These are phyloP conservation scores for Agrochola macilenta DNA, from an alignment of 2,888 invertebrate species.

Conservation along the genomic window DNA sequence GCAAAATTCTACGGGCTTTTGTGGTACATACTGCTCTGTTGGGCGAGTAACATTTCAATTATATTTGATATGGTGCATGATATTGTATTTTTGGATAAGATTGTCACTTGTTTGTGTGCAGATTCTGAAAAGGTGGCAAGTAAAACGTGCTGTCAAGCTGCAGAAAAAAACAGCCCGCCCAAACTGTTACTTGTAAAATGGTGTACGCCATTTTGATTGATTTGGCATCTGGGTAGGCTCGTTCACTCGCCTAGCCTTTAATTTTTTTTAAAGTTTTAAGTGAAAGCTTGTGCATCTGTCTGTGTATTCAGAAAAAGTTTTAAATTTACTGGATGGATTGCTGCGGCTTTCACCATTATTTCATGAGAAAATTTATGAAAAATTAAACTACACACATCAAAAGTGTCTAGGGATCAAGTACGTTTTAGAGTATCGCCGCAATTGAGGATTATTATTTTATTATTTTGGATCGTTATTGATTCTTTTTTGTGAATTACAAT, in stretches of 20 bases:
- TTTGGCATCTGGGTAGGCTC: not conserved
- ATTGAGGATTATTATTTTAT: too few species aligned
- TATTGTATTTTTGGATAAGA: not conserved
- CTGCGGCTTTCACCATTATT: not conserved
- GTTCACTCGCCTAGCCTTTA: too few species aligned
- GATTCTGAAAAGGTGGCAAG: not conserved
- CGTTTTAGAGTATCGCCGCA: too few species aligned
- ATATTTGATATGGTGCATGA: not conserved
- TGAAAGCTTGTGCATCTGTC: not conserved
- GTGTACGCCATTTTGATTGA: not conserved
- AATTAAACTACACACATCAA: not conserved
- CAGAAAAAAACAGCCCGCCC: not conserved
- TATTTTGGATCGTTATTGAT: too few species aligned
- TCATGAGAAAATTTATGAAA: not conserved
- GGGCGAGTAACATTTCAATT: not conserved
- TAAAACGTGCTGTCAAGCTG: not conserved
- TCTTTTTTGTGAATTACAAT: too few species aligned
- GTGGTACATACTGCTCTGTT: slow-evolving; percentile 59
- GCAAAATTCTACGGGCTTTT: slow-evolving; percentile 63
- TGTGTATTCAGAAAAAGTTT: not conserved
- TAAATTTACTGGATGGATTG: not conserved
- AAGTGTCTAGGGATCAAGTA: too few species aligned
- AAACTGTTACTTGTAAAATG: not conserved
- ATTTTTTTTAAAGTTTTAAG: not conserved
- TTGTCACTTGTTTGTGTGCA: not conserved